These are phyloP conservation scores for Rhopalosiphum padi DNA, from an alignment of 1,140 invertebrate species.

Conservation along the genomic window DNA sequence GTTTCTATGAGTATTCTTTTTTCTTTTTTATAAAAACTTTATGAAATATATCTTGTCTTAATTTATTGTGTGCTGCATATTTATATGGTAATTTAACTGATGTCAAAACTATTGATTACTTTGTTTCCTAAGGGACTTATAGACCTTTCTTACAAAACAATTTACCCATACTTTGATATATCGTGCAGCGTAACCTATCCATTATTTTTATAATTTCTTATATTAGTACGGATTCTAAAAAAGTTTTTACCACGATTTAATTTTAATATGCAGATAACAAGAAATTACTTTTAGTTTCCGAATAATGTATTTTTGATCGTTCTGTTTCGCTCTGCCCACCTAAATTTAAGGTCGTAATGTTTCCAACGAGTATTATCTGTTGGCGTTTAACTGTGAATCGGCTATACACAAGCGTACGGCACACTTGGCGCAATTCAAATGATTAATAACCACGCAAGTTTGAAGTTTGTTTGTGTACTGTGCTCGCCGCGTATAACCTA, in stretches of 20 bases:
- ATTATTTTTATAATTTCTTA: not conserved
- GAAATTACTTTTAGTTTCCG: not conserved
- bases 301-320: not conserved
- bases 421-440: not conserved
- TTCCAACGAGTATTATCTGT: not conserved
- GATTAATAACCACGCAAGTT: not conserved
- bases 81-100: conserved; percentile 10
- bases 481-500: not conserved
- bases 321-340: not conserved
- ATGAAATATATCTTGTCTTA: not conserved
- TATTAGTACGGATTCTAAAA: not conserved
- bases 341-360: not conserved
- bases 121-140: not conserved
- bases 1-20: not conserved
- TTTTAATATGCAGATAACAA: not conserved
- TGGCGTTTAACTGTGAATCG: conserved; percentile 17
- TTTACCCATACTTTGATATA: not conserved
- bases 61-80: not conserved
- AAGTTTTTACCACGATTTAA: not conserved
- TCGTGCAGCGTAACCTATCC: not conserved
- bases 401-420: not conserved
- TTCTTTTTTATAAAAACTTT: conserved; percentile 3
- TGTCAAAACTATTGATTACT: conserved; percentile 1
- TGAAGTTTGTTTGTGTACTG: not conserved
- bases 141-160: not conserved